Base-by-base conservation (phyloP, 2,113 vertebrate genomes). In the Coregonus clupeaformis region DNA sequence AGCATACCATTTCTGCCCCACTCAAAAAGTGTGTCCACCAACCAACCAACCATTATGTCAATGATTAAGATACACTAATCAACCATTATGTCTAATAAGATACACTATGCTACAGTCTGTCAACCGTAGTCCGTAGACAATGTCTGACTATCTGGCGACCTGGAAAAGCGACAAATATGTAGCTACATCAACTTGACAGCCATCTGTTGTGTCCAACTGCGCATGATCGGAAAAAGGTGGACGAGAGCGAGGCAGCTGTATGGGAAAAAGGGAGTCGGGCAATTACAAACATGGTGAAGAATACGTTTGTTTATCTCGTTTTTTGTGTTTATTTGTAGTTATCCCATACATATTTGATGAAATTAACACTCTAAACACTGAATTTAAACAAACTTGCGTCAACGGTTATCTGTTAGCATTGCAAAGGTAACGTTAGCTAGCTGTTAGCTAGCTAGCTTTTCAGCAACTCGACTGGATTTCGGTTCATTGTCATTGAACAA, bases 281-380 rank as follows among this genome's bases (percentile, higher is more conserved):
- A 79, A 84, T 92, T 87, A 92, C 91, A 92, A 94, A 93, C 90
- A 94, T 94, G 93, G 93, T 93, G 78, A 91, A 85, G 86, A 79
- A 79, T 62, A 11, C 64, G 12, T 52, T 71, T 59, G 30, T 52
- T 27, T 79, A 59, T 62, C 32, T 20, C 7, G 29, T 27, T 68
- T 60, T 14, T 57, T 25, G 13, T 69, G 59, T 52, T 14, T 36
- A 62, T 22, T 29, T 24, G 18, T 12, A 32, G 36, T 16, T 32
- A 52, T 25, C 16, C 25, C 42, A 6, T 4, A 18, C n/a, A 3
- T 12, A 4, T 12, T 49, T 20, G 2, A 36, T 69, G 4, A 36
- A 9, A 16, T n/a, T 45, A 69, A 18, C 13, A 14, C 9, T 9
- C 3, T 45, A 63, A 68, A 32, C 32, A 62, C 25, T 12, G 73